Base-by-base conservation (phyloP, 2,888 invertebrate species). In the Hirtodrosophila histrioides region DNA sequence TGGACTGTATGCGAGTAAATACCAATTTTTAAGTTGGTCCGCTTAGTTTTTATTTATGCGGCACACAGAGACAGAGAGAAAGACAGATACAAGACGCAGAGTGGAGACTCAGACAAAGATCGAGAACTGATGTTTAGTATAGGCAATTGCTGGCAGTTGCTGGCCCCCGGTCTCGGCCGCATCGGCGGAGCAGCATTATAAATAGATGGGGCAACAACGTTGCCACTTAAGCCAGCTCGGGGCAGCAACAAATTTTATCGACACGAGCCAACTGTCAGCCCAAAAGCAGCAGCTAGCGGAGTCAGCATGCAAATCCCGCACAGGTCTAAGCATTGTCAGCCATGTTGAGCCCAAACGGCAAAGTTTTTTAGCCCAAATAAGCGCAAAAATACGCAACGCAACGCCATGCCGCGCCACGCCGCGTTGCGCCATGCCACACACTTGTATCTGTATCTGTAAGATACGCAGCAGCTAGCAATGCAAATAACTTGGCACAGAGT, bases 301-400 rank as follows among this genome's bases (percentile, higher is more conserved):
- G 48, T 36, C 51, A 17, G 58, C 65, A 73, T 72, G 69, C 56
- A 73, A 69, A 76, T 79, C 63, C 63, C 63, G 49, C 48, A 51
- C 24, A 44, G 46, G 61, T 17, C 17, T 17, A 17, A 17, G 56
- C 43, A 8, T 27, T 86, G 84, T 84, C 84, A 78, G 84, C 77
- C 77, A 75, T 80, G 73, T 69, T 78, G 80, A 78, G 78, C 76
- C 69, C 78, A 56, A 70, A 61, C 61, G 76, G 66, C 58, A 64
- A 75, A 72, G 78, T 86, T 86, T 86, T 84, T 84, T 84, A 84
- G 84, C 82, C 84, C 87, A 84, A 84, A 84, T 84, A 84, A 84
- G 84, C 82, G 78, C 87, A 75, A 83, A 86, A 77, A 84, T 75
- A 77, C 65, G 51, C 69, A 78, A 17, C 17, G 17, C 17, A 17